A percentile compares a stretch with the other conserved stretches of the same genome.
These are phyloP conservation scores for Gymnobelideus leadbeateri DNA, from an alignment of 2,113 vertebrate genomes.

Conservation along the genomic window DNA sequence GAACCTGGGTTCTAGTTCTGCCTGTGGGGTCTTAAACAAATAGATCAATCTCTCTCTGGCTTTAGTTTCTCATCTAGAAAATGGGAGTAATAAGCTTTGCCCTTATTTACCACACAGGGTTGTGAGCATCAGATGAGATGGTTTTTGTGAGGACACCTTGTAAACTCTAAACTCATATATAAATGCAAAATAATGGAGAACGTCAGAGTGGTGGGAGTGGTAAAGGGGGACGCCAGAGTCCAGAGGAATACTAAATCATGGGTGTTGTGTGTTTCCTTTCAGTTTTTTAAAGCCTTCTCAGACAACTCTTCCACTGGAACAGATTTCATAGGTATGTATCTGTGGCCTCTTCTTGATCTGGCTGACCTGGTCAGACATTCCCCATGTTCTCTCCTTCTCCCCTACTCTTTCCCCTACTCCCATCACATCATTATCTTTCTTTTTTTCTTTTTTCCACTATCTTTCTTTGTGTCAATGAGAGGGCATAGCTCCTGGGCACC, in stretches of 20 bases:
- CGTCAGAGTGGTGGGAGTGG: not conserved
- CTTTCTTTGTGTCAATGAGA: not conserved
- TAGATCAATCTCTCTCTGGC: not conserved
- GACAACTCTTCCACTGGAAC: constrained; percentile 80
- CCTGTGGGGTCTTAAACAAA: not conserved
- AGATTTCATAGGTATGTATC: constrained; percentile 85
- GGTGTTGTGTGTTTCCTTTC: constrained; percentile 58
- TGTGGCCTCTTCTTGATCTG: not conserved
- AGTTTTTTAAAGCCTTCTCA: constrained; percentile 93
- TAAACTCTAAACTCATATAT: not conserved
- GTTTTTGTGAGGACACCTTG: not conserved
- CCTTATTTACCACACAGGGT: no score
- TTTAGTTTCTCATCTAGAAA: not conserved
- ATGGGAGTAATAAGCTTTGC: not conserved
- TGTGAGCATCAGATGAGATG: no score
- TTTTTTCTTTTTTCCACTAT: no score
- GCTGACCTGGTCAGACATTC: not conserved
- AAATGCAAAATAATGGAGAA: not conserved
- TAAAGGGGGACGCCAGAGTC: not conserved
- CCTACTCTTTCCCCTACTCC: not conserved
- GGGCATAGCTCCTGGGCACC: not conserved
- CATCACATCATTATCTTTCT: not conserved
- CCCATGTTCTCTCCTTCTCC: fast-evolving
- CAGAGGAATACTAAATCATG: not conserved
- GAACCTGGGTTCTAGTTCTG: not conserved